Evolutionary conservation across 2,888 invertebrate species (phyloP).

Genomic region (Idaea biselata): DNA sequence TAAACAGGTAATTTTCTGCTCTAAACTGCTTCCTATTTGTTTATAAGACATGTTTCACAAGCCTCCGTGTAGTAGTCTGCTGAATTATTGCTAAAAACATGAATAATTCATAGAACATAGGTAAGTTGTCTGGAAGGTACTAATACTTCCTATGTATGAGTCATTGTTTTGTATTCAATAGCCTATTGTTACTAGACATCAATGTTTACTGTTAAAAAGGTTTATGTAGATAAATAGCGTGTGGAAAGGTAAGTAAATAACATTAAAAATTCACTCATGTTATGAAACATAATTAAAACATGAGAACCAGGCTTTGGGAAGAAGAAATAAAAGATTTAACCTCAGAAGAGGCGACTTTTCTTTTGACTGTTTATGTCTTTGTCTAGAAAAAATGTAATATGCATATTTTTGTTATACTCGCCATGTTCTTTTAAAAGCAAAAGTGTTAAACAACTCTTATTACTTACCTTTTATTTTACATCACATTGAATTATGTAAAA

Average conservation of each 20-base stretch:
- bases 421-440: no score
- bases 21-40: background rate
- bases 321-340: no score
- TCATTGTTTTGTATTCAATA: constrained; percentile 27
- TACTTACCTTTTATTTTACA: no score
- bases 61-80: background rate
- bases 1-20: constrained; percentile 70
- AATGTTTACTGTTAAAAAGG: background rate
- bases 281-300: no score
- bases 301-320: no score
- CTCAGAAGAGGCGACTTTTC: no score
- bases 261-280: no score
- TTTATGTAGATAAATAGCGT: background rate
- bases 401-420: no score
- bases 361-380: no score
- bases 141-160: constrained; percentile 20
- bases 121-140: background rate
- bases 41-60: background rate
- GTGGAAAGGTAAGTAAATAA: background rate
- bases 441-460: no score
- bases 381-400: no score
- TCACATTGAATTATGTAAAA: no score
- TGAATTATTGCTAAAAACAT: background rate
- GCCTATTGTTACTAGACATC: background rate
- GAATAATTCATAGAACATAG: background rate